phyloP scores from a whole-genome alignment of 2,888 invertebrate species.

The Xanthostigma xanthostigma region DNA sequence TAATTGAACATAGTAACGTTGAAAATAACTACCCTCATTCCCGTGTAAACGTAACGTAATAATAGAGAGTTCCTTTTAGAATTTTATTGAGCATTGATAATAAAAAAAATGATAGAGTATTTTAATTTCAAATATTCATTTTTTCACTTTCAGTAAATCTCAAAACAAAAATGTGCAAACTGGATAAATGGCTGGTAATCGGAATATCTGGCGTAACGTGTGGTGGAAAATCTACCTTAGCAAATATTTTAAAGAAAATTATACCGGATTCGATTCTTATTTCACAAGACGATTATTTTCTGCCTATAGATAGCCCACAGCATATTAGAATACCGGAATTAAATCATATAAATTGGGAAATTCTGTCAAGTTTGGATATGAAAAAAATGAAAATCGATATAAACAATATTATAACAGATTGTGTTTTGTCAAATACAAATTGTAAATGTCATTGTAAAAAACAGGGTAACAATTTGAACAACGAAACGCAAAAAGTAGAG shows the following conservation, averaged over 20 bases:
- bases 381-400: slow-evolving; percentile 49
- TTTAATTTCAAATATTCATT: neutral
- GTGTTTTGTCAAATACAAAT: slow-evolving; percentile 1
- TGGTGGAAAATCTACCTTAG: slow-evolving; percentile 67
- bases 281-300: slow-evolving; percentile 65
- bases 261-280: slow-evolving; percentile 34
- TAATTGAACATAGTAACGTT: too few relatives aligned
- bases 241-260: slow-evolving; percentile 34
- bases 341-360: slow-evolving; percentile 64
- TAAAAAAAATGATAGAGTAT: too few relatives aligned
- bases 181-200: slow-evolving; percentile 35
- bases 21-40: too few relatives aligned
- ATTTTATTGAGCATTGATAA: too few relatives aligned
- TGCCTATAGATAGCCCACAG: slow-evolving; percentile 44
- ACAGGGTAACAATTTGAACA: neutral
- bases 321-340: slow-evolving; percentile 47
- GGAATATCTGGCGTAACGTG: slow-evolving; percentile 72
- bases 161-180: slow-evolving; percentile 1
- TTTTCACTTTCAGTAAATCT: neutral
- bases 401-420: slow-evolving; percentile 23
- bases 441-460: slow-evolving; percentile 2
- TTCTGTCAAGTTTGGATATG: slow-evolving; percentile 58
- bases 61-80: too few relatives aligned
- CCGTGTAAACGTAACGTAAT: too few relatives aligned
- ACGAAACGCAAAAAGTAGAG: neutral